Conservation (phyloP, 2,888 invertebrate species). For the Ophion ventricosus region DNA sequence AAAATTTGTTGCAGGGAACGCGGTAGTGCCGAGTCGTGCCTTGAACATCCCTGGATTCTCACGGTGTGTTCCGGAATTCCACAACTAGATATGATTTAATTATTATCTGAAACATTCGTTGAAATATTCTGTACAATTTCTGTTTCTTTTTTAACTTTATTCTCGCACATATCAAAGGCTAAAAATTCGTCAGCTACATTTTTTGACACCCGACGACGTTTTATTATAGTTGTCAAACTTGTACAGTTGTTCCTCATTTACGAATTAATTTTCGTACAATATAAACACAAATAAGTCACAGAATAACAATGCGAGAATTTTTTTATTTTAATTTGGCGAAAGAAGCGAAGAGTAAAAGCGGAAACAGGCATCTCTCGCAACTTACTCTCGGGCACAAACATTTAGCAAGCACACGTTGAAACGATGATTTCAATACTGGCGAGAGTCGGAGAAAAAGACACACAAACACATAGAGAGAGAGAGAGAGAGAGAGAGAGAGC, state of each 20-base stretch:
- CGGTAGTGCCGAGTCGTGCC: constrained; percentile 85
- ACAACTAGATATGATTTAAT: constrained; percentile 72
- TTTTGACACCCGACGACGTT: constrained; percentile 54
- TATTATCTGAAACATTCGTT: constrained; percentile 67
- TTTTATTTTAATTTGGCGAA: constrained; percentile 48
- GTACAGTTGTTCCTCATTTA: constrained; percentile 72
- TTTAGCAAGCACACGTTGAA: constrained; percentile 5
- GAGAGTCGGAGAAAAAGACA: background rate
- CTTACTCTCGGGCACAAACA: constrained; percentile 3
- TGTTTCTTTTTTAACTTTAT: constrained; percentile 38
- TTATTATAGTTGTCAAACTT: constrained; percentile 61
- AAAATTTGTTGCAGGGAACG: constrained; percentile 83
- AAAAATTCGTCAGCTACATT: constrained; percentile 38
- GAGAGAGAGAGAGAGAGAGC: background rate
- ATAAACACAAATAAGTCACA: constrained; percentile 70
- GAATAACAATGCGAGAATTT: constrained; percentile 33
- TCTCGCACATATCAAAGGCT: constrained; percentile 52
- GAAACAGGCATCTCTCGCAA: constrained; percentile 22
- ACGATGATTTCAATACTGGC: background rate
- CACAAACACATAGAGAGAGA: background rate
- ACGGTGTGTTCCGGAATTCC: constrained; percentile 81
- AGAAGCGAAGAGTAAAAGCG: constrained; percentile 5
- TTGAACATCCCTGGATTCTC: constrained; percentile 87
- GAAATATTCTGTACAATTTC: constrained; percentile 70
- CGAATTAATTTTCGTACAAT: constrained; percentile 67